Evolutionary conservation across 2,888 invertebrate genomes (phyloP).

Genomic region (Platycheirus albimanus): DNA sequence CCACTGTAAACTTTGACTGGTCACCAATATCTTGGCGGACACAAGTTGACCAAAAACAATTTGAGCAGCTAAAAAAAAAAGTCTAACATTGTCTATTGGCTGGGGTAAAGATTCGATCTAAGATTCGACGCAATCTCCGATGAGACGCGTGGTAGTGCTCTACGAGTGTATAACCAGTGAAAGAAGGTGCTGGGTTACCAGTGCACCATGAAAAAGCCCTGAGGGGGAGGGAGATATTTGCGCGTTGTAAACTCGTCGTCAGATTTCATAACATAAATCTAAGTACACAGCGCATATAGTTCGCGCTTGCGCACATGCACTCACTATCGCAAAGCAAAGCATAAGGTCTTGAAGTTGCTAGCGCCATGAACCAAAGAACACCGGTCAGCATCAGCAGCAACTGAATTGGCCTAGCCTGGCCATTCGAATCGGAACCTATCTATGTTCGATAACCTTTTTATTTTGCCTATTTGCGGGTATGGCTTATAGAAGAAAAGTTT

Average conservation of each 20-base stretch:
- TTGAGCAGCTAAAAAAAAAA: constrained; percentile 64
- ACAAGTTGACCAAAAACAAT: constrained; percentile 64
- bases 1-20: constrained; percentile 19
- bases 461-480: constrained; percentile 10
- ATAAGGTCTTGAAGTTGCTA: constrained; percentile 59
- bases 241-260: constrained; percentile 74
- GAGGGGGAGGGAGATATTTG: constrained; percentile 59
- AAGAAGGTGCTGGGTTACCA: constrained; percentile 24
- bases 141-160: constrained; percentile 44
- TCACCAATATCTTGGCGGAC: constrained; percentile 21
- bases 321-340: constrained; percentile 4
- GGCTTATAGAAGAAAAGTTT: constrained; percentile 53
- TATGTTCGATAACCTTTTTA: constrained; percentile 53
- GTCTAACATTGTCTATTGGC: constrained; percentile 61
- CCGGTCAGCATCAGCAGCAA: constrained; percentile 42
- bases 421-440: constrained; percentile 42
- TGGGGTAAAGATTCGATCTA: constrained; percentile 64
- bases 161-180: background rate
- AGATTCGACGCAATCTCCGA: constrained; percentile 70
- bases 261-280: constrained; percentile 74
- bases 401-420: constrained; percentile 35
- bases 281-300: constrained; percentile 3
- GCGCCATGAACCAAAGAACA: constrained; percentile 71
- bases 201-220: constrained; percentile 37
- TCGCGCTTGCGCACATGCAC: constrained; percentile 44